Conservation (phyloP, 2,113 vertebrate genomes). For the Hepsetus odoe region DNA sequence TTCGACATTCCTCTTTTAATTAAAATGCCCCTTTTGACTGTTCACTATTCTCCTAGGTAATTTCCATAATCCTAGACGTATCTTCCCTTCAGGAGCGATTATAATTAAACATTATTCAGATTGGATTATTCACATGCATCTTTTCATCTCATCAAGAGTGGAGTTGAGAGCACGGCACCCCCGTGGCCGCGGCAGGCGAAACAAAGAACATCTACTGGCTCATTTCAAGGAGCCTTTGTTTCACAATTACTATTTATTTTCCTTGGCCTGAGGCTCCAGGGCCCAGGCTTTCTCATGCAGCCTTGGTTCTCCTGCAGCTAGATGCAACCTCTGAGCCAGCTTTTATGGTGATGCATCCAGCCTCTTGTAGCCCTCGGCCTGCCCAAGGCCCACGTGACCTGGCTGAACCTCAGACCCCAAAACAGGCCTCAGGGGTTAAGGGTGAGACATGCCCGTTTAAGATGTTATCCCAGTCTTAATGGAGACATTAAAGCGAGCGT, state of each 20-base stretch:
- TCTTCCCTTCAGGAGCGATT: conserved; percentile 44
- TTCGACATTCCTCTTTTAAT: conserved; percentile 45
- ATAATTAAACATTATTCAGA: conserved; percentile 52
- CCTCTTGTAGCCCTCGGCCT: not conserved
- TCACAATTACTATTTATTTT: conserved; percentile 54
- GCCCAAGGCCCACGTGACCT: conserved; percentile 17
- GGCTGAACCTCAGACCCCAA: conserved; percentile 17
- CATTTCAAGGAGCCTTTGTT: conserved; percentile 43
- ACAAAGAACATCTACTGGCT: conserved; percentile 29
- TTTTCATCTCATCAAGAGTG: conserved; percentile 28
- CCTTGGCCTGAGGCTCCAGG: conserved; percentile 20
- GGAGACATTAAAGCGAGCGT: conserved; percentile 41
- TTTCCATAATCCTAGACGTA: conserved; percentile 40
- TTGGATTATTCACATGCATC: conserved; percentile 46
- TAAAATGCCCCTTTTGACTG: conserved; percentile 50
- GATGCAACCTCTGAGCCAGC: conserved; percentile 20
- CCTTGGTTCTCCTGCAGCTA: conserved; percentile 23
- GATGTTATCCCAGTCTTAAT: conserved; percentile 45
- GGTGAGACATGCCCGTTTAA: conserved; percentile 39
- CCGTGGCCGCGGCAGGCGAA: conserved; percentile 26
- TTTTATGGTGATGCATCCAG: conserved; percentile 43
- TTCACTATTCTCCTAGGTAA: conserved; percentile 50
- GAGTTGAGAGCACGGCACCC: conserved; percentile 31
- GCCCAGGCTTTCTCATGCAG: conserved; percentile 7
- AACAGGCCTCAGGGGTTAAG: conserved; percentile 29